Percentiles rank a stretch among this genome's conserved stretches.
phyloP scores from a whole-genome alignment of 2,888 invertebrate species.

The Drosophila hamatofila region DNA sequence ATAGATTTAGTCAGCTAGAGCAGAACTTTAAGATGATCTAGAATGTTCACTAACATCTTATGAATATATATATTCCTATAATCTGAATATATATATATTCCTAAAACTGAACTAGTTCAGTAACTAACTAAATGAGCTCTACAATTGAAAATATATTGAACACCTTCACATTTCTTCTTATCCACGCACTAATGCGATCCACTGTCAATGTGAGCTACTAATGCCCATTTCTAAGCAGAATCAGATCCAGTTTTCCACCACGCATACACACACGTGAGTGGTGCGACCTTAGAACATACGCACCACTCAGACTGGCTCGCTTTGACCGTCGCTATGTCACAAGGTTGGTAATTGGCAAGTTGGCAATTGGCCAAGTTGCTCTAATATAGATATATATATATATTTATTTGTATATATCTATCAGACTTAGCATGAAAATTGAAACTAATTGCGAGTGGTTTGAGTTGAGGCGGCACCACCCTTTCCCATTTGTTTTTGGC shows the following conservation, averaged over 20 bases:
- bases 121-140: background rate
- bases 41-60: too few relatives aligned
- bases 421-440: background rate
- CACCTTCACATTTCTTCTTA: background rate
- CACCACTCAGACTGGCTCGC: conserved; percentile 18
- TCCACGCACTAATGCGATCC: conserved; percentile 33
- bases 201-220: conserved; percentile 50
- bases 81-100: too few relatives aligned
- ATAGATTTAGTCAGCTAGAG: too few relatives aligned
- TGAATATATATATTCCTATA: too few relatives aligned
- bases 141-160: background rate
- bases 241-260: conserved; percentile 18
- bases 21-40: too few relatives aligned
- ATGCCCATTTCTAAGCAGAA: conserved; percentile 2
- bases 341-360: conserved; percentile 45
- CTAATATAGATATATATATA: background rate
- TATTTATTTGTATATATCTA: background rate
- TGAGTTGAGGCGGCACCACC: conserved; percentile 2
- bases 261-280: conserved; percentile 21
- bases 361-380: conserved; percentile 21
- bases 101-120: background rate
- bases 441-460: conserved; percentile 9
- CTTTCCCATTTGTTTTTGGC: conserved; percentile 10
- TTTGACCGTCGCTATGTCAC: conserved; percentile 38
- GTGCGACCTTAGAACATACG: conserved; percentile 48